Conservation (phyloP, 2,888 invertebrate species). For the Harpalus rubripes region DNA sequence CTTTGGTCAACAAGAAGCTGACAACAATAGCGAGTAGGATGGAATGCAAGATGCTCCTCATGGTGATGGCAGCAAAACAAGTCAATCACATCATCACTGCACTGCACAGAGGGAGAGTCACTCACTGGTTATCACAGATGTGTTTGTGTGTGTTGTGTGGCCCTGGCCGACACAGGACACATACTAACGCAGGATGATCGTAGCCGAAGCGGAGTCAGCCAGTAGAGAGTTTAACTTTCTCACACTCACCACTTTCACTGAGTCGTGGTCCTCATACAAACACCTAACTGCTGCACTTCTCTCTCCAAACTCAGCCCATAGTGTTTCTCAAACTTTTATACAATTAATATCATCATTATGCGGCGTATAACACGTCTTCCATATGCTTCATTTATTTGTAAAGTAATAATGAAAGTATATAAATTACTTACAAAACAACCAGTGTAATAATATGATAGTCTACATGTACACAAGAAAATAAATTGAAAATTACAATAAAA, state of each 20-base stretch:
- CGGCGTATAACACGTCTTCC: background rate
- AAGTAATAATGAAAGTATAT: background rate
- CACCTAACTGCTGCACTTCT: conserved; percentile 20
- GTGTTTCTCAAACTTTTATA: conserved; percentile 11
- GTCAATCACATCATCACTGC: conserved; percentile 47
- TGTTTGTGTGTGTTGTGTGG: conserved; percentile 24
- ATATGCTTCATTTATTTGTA: background rate
- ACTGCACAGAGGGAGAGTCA: conserved; percentile 22
- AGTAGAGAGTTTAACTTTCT: conserved; percentile 77
- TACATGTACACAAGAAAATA: no score
- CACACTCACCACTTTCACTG: conserved; percentile 77
- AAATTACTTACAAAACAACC: background rate
- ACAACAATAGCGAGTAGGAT: conserved; percentile 74
- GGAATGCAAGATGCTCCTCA: conserved; percentile 77
- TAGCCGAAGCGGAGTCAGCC: conserved; percentile 75
- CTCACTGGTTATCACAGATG: conserved; percentile 49
- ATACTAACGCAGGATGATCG: conserved; percentile 71
- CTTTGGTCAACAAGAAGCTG: conserved; percentile 76
- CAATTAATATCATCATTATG: background rate
- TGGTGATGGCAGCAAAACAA: conserved; percentile 71
- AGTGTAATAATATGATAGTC: background rate
- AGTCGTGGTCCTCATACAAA: conserved; percentile 67
- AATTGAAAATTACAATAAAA: no score
- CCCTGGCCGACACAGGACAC: conserved; percentile 61
- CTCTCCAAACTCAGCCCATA: conserved; percentile 24